These are phyloP conservation scores for Schizotus pectinicornis DNA, from an alignment of 2,888 invertebrate species.

Conservation along the genomic window DNA sequence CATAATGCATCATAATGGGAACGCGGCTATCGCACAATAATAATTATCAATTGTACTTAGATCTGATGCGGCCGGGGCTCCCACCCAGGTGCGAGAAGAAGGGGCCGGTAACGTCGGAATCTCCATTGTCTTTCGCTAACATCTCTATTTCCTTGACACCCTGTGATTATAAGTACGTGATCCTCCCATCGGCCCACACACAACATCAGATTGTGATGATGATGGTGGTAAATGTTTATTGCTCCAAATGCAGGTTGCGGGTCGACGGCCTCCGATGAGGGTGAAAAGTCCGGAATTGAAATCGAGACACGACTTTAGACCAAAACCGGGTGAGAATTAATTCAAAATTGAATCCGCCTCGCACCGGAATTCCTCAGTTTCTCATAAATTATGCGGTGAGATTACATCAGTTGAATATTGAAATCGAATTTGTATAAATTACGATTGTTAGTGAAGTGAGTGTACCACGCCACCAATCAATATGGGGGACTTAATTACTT, in stretches of 20 bases:
- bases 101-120: constrained; percentile 39
- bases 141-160: constrained; percentile 47
- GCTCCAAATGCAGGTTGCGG: constrained; percentile 22
- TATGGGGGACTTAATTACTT: background rate
- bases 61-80: constrained; percentile 33
- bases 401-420: too few species aligned
- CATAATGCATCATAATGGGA: constrained; percentile 21
- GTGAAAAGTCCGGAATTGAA: background rate
- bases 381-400: too few species aligned
- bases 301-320: background rate
- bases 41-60: constrained; percentile 35
- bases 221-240: constrained; percentile 27
- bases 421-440: too few species aligned
- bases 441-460: too few species aligned
- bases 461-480: constrained; percentile 1
- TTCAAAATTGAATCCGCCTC: too few species aligned
- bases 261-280: constrained; percentile 16
- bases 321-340: background rate
- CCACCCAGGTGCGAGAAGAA: constrained; percentile 41
- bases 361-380: too few species aligned
- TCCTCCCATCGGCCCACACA: constrained; percentile 37
- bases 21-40: constrained; percentile 3
- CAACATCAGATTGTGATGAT: constrained; percentile 28
- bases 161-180: constrained; percentile 42
- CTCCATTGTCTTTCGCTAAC: constrained; percentile 47